Percentiles rank a stretch among this genome's conserved stretches.
These are phyloP conservation scores for Dicaeum eximium DNA, from an alignment of 2,113 vertebrate genomes.

Conservation along the genomic window DNA sequence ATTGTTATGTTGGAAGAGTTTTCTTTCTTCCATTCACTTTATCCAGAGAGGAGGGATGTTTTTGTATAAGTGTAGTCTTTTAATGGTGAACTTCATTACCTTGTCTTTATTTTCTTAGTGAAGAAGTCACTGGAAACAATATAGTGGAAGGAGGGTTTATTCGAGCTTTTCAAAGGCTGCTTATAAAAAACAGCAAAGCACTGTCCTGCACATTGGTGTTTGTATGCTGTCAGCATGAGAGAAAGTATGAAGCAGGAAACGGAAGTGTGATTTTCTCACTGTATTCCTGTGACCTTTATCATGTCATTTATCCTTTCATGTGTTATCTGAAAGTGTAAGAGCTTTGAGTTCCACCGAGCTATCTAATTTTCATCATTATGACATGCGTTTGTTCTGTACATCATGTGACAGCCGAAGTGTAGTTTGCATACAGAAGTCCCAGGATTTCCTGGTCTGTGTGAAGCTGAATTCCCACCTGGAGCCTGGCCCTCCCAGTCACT, in stretches of 20 bases:
- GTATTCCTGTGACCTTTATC: neutral
- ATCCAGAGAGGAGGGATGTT: neutral
- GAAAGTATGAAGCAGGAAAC: neutral
- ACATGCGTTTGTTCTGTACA: neutral
- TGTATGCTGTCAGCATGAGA: neutral
- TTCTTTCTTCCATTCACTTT: neutral
- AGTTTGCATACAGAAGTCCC: neutral
- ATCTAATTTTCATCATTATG: neutral
- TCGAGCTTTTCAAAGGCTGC: neutral
- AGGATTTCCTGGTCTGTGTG: neutral
- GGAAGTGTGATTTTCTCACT: neutral
- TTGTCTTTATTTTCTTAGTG: neutral
- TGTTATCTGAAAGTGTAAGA: neutral
- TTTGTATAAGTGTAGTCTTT: neutral
- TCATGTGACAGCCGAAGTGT: neutral
- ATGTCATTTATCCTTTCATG: neutral
- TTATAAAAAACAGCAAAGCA: neutral
- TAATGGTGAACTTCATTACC: neutral
- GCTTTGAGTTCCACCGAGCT: neutral
- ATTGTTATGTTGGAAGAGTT: neutral
- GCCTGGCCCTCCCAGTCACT: neutral
- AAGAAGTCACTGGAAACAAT: neutral
- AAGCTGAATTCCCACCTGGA: neutral
- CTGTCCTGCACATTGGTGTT: neutral
- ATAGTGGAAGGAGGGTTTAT: neutral